phyloP scores from a whole-genome alignment of 23 tunicate genomes.

The Ciona savignyi region DNA sequence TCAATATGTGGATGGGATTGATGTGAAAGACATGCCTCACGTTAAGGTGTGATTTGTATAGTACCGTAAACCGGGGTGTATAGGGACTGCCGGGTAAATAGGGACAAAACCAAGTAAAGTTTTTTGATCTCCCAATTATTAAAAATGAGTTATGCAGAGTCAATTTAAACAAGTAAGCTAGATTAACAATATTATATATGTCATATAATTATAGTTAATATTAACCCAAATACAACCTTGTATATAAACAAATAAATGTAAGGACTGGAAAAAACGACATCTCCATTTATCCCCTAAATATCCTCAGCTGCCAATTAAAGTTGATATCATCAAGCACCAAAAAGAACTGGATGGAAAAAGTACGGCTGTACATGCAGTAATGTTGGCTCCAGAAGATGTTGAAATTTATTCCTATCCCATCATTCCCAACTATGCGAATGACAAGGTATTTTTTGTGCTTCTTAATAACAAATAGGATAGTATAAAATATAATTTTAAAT shows the following conservation, averaged over 20 bases:
- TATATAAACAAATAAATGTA: no score
- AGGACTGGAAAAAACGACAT: background rate
- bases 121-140: no score
- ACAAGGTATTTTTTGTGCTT: no score
- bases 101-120: no score
- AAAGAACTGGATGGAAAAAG: conserved; percentile 94
- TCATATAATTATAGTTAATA: background rate
- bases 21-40: conserved; percentile 18
- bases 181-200: no score
- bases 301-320: conserved; percentile 49
- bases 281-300: background rate
- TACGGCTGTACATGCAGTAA: conserved; percentile 87
- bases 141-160: no score
- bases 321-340: conserved; percentile 75
- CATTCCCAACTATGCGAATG: conserved; percentile 61
- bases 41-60: conserved; percentile 28
- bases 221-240: no score
- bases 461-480: no score
- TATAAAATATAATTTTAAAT: no score
- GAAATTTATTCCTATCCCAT: conserved; percentile 83
- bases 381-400: conserved; percentile 74
- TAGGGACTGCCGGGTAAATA: no score
- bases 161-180: no score
- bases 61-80: no score
- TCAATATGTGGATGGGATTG: conserved; percentile 49